Evolutionary conservation across 1,140 invertebrate species (phyloP).

Genomic region (Parasteatoda tepidariorum): DNA sequence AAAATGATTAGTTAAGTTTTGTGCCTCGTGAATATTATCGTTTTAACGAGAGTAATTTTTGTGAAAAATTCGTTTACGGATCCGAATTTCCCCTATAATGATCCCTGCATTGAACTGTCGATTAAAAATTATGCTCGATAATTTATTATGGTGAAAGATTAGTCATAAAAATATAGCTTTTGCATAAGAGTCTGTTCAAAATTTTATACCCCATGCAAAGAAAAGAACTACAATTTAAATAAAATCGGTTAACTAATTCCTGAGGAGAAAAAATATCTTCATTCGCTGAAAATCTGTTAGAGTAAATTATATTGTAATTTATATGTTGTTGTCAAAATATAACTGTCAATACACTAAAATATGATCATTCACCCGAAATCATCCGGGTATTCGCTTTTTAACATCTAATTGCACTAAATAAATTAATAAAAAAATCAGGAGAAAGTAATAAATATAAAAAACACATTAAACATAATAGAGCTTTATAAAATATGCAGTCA

Average conservation of each 20-base stretch:
- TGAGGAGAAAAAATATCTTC: not conserved
- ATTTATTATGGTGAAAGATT: no score
- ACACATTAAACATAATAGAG: not conserved
- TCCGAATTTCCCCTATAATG: no score
- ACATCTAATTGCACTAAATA: not conserved
- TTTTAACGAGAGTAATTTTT: no score
- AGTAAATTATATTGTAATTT: not conserved
- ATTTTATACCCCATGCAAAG: no score
- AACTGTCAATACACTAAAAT: not conserved
- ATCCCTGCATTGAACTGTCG: no score
- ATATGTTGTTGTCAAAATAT: not conserved
- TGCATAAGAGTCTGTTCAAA: no score
- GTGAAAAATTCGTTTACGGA: no score
- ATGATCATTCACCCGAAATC: not conserved
- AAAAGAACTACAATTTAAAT: no score
- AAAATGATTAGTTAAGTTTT: no score
- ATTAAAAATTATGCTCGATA: no score
- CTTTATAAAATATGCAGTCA: not conserved
- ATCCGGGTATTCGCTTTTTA: not conserved
- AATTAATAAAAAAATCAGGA: not conserved
- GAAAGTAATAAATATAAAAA: not conserved
- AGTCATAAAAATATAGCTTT: no score
- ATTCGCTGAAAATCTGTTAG: not conserved
- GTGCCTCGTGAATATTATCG: no score
- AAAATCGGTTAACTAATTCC: not conserved